A percentile compares a stretch with the other conserved stretches of the same genome.
Conservation (phyloP, 2,797 vertebrate species). For the Kryptopterus vitreolus region DNA sequence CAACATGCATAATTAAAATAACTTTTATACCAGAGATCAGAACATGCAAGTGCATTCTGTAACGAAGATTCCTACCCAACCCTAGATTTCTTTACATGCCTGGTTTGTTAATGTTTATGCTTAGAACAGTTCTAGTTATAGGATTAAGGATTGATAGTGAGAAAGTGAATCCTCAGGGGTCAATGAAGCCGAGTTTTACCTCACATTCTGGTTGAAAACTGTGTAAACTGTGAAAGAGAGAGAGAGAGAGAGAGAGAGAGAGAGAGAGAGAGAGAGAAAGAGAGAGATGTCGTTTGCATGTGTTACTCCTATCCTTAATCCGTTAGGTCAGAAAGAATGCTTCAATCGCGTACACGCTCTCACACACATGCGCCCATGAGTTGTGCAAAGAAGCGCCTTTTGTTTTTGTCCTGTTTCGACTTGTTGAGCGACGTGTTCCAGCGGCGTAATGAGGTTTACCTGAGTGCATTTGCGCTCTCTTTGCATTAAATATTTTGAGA, state of each 20-base stretch:
- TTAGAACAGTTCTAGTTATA: background rate
- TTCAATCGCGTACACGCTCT: background rate
- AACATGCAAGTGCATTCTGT: background rate
- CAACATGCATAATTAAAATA: background rate
- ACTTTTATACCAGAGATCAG: background rate
- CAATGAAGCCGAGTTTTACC: background rate
- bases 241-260: background rate
- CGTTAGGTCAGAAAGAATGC: constrained; percentile 44
- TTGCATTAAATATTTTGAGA: constrained; percentile 39
- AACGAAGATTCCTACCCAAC: too few species aligned
- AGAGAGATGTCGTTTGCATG: constrained; percentile 29
- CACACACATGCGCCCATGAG: constrained; percentile 29
- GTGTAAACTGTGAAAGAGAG: background rate
- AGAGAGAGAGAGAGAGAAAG: background rate
- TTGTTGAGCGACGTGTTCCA: constrained; percentile 50
- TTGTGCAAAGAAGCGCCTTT: constrained; percentile 28
- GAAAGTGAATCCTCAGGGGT: background rate
- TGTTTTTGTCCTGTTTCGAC: constrained; percentile 56
- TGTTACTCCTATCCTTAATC: constrained; percentile 31
- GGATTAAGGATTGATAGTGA: background rate
- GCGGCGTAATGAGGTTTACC: constrained; percentile 44
- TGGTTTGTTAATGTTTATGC: background rate
- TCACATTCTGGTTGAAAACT: background rate
- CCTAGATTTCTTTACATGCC: too few species aligned
- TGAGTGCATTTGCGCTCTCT: constrained; percentile 36